phyloP scores from a whole-genome alignment of 2,113 vertebrate genomes.

The Polyodon spathula region DNA sequence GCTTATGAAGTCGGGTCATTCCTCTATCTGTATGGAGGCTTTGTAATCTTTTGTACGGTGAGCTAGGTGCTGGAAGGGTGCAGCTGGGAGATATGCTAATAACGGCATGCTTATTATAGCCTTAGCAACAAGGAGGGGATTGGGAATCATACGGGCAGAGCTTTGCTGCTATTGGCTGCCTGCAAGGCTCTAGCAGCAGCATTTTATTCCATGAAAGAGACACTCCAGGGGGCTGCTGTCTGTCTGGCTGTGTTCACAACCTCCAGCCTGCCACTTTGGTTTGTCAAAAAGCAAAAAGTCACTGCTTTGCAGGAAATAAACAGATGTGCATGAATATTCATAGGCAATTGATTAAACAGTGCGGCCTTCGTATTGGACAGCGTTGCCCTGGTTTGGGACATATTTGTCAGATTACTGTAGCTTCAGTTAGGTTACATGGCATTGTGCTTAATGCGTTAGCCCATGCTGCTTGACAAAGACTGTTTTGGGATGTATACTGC shows the following conservation, averaged over 20 bases:
- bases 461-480: too few species aligned
- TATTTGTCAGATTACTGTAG: too few species aligned
- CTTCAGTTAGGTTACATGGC: too few species aligned
- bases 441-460: too few species aligned
- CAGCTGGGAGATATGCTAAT: constrained; percentile 39
- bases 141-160: constrained; percentile 39
- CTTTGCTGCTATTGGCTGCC: constrained; percentile 47
- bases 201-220: constrained; percentile 56
- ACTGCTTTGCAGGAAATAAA: constrained; percentile 13
- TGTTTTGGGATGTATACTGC: too few species aligned
- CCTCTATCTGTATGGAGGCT: constrained; percentile 13
- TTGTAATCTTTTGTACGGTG: constrained; percentile 17
- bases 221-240: constrained; percentile 49
- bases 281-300: constrained; percentile 19
- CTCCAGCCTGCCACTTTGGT: constrained; percentile 25
- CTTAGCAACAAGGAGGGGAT: constrained; percentile 56
- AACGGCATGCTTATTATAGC: constrained; percentile 50
- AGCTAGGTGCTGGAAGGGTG: constrained; percentile 51
- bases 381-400: too few species aligned
- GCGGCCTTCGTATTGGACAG: not conserved
- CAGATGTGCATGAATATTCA: constrained; percentile 16
- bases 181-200: constrained; percentile 42
- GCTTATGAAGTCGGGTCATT: not conserved
- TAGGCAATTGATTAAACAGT: not conserved
- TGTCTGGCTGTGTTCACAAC: constrained; percentile 23